phyloP scores from a whole-genome alignment of 2,888 invertebrate genomes.

The Malthinus seriepunctatus region DNA sequence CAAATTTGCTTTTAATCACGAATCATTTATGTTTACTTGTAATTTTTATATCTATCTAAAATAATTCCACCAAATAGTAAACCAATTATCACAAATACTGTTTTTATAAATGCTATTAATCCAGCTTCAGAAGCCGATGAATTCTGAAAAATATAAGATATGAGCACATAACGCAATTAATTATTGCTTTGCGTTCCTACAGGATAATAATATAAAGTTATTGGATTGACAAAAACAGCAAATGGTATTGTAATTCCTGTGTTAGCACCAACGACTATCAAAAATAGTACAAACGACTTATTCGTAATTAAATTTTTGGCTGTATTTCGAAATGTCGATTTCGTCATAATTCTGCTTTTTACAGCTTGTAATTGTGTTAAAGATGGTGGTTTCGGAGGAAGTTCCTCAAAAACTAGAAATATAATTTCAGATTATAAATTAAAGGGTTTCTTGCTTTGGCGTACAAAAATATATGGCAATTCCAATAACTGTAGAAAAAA shows the following conservation, averaged over 20 bases:
- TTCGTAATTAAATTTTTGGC: constrained; percentile 78
- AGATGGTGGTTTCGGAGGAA: background rate
- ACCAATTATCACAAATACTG: no score
- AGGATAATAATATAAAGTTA: constrained; percentile 81
- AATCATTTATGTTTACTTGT: no score
- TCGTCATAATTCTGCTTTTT: constrained; percentile 54
- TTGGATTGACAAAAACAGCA: constrained; percentile 91
- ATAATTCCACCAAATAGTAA: no score
- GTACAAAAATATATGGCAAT: background rate
- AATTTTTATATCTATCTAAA: no score
- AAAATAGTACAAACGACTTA: constrained; percentile 79
- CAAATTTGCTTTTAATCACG: no score
- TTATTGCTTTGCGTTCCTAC: constrained; percentile 58
- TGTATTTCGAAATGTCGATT: constrained; percentile 56
- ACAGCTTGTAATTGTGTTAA: constrained; percentile 81
- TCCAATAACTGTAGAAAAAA: background rate
- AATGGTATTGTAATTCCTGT: constrained; percentile 96
- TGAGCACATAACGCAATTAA: background rate
- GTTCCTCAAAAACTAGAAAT: constrained; percentile 1
- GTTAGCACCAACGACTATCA: constrained; percentile 90
- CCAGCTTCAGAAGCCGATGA: background rate
- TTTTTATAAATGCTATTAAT: no score
- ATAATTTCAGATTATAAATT: no score
- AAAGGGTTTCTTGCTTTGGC: background rate
- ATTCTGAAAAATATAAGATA: background rate